phyloP scores from a whole-genome alignment of 2,113 vertebrate species.

The Bungarus multicinctus region DNA sequence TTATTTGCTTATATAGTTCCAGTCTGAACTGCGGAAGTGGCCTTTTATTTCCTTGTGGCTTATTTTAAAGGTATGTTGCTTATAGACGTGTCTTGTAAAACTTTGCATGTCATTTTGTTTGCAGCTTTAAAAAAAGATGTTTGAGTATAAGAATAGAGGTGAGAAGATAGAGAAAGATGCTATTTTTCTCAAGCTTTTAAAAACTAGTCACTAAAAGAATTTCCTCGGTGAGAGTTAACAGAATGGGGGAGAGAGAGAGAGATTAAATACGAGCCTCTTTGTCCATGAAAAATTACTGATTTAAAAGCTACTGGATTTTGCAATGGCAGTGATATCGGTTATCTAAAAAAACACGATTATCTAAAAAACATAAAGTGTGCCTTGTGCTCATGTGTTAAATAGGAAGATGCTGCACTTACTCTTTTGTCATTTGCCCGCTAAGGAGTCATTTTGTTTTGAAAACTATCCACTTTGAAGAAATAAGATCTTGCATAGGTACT shows the following conservation, averaged over 20 bases:
- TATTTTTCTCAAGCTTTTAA: neutral
- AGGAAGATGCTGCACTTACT: neutral
- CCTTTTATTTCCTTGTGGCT: neutral
- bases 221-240: neutral
- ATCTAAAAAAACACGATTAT: neutral
- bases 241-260: no score
- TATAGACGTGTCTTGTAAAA: neutral
- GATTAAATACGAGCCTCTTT: neutral
- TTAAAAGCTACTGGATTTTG: neutral
- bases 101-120: neutral
- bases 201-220: neutral
- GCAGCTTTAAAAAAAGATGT: neutral
- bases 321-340: neutral
- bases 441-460: no score
- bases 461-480: no score
- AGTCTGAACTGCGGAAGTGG: neutral
- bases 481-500: no score
- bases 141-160: neutral
- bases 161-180: neutral
- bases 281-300: neutral
- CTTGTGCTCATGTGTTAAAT: neutral
- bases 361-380: neutral
- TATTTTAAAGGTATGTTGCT: neutral
- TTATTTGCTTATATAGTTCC: neutral
- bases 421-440: neutral